Evolutionary conservation across 2,113 vertebrate genomes (phyloP).

Genomic region (Gulo gulo): DNA sequence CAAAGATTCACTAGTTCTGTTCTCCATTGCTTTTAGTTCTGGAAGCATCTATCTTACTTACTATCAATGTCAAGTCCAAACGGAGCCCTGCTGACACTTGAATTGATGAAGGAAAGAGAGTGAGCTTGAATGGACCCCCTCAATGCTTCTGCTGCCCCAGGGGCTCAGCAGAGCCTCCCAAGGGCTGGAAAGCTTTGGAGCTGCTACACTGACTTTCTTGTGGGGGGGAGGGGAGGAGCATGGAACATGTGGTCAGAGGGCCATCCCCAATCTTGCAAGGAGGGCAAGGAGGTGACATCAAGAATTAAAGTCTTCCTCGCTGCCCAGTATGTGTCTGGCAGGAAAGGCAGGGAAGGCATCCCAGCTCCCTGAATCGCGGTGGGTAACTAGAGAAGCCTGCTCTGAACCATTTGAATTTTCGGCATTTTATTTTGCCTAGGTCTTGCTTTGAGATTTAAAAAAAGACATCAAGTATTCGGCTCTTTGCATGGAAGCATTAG

Average conservation of each 20-base stretch:
- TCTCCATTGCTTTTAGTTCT: neutral
- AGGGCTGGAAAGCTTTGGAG: neutral
- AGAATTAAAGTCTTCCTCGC: neutral
- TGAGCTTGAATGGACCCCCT: neutral
- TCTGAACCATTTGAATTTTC: neutral
- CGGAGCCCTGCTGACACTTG: neutral
- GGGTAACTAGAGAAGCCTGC: neutral
- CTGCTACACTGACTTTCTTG: neutral
- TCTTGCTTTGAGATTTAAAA: neutral
- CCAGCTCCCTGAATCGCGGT: fast-evolving
- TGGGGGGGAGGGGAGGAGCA: too few relatives aligned
- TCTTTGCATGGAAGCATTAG: neutral
- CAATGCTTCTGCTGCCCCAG: neutral
- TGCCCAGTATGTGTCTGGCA: neutral
- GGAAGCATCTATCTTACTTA: neutral
- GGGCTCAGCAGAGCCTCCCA: neutral
- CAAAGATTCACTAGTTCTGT: neutral
- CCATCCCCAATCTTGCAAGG: neutral
- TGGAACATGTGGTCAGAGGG: neutral
- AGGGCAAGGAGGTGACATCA: neutral
- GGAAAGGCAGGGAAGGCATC: fast-evolving
- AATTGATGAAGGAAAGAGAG: neutral
- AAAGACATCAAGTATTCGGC: neutral
- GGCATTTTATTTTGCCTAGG: neutral
- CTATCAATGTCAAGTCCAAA: neutral